A percentile compares a stretch with the other conserved stretches of the same genome.
Conservation (phyloP, 2,888 invertebrate species). For the Mimumesa dahlbomi region DNA sequence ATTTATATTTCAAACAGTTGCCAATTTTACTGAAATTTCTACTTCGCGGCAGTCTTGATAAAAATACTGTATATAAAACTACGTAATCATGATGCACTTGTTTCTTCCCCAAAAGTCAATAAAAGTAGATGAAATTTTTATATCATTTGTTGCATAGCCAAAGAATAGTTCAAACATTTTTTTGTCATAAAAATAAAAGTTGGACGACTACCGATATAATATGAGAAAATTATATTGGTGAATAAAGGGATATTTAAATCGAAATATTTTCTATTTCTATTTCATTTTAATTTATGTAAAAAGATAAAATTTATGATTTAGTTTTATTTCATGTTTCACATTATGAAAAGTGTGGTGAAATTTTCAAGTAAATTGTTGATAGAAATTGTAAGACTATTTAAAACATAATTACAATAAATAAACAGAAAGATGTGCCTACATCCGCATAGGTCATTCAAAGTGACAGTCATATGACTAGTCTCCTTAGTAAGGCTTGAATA, state of each 20-base stretch:
- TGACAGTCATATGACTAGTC: slow-evolving; percentile 74
- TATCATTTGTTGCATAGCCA: slow-evolving; percentile 14
- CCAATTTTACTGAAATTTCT: slow-evolving; percentile 27
- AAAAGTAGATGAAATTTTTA: slow-evolving; percentile 5
- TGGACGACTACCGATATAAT: slow-evolving; percentile 12
- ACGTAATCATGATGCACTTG: slow-evolving; percentile 1
- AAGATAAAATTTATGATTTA: slow-evolving; percentile 50
- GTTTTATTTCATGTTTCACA: slow-evolving; percentile 40
- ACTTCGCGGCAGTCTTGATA: slow-evolving; percentile 5
- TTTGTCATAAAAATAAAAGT: slow-evolving; percentile 19
- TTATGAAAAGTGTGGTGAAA: slow-evolving; percentile 50
- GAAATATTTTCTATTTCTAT: slow-evolving; percentile 37
- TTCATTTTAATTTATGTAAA: slow-evolving; percentile 39
- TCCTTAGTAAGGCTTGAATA: slow-evolving; percentile 66
- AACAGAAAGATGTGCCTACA: slow-evolving; percentile 48
- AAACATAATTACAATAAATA: slow-evolving; percentile 65
- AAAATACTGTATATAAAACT: slow-evolving; percentile 3
- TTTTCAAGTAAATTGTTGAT: slow-evolving; percentile 36
- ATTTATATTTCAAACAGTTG: slow-evolving; percentile 39
- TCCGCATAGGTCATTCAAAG: slow-evolving; percentile 48
- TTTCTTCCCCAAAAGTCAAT: slow-evolving; percentile 11
- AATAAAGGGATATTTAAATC: slow-evolving; percentile 16
- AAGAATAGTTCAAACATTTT: neutral
- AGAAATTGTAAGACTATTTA: slow-evolving; percentile 56
- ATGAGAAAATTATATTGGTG: slow-evolving; percentile 14